A percentile compares a stretch with the other conserved stretches of the same genome.
Conservation (phyloP, 2,888 invertebrate species). For the Linnaemya tessellans region DNA sequence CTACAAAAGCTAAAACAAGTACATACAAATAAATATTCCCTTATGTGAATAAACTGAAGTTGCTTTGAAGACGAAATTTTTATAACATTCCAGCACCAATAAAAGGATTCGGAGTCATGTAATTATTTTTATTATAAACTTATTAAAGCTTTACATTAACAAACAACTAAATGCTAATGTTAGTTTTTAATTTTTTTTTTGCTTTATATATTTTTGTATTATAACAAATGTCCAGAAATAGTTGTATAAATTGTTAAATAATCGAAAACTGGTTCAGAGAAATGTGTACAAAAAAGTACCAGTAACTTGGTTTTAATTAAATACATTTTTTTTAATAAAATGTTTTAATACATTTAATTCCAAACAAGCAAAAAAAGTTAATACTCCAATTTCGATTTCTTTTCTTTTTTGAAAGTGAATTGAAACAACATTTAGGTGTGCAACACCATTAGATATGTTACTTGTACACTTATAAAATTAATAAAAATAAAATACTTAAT, state of each 20-base stretch:
- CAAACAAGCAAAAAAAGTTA: conserved; percentile 7
- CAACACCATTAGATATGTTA: not conserved
- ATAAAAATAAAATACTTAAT: conserved; percentile 33
- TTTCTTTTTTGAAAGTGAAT: conserved; percentile 55
- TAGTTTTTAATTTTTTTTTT: too few species aligned
- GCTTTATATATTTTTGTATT: conserved; percentile 13
- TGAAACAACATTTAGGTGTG: conserved; percentile 37
- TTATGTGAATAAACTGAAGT: conserved; percentile 2
- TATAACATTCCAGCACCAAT: conserved; percentile 9
- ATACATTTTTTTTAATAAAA: conserved; percentile 16
- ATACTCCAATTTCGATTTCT: conserved; percentile 34
- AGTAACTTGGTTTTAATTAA: conserved; percentile 49
- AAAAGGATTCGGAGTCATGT: conserved; percentile 33
- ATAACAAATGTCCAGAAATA: conserved; percentile 31
- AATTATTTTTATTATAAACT: conserved; percentile 22
- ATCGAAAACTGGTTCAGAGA: conserved; percentile 44
- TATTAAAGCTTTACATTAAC: conserved; percentile 26
- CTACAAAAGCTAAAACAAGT: not conserved
- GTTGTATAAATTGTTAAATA: conserved; percentile 48
- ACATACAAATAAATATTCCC: not conserved
- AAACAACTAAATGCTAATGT: conserved; percentile 32
- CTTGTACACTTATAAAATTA: not conserved
- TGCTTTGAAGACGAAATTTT: conserved; percentile 9
- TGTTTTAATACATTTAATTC: conserved; percentile 45
- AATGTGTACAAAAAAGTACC: conserved; percentile 25